phyloP scores from a whole-genome alignment of 2,113 vertebrate genomes.

The Centropus unirufus region DNA sequence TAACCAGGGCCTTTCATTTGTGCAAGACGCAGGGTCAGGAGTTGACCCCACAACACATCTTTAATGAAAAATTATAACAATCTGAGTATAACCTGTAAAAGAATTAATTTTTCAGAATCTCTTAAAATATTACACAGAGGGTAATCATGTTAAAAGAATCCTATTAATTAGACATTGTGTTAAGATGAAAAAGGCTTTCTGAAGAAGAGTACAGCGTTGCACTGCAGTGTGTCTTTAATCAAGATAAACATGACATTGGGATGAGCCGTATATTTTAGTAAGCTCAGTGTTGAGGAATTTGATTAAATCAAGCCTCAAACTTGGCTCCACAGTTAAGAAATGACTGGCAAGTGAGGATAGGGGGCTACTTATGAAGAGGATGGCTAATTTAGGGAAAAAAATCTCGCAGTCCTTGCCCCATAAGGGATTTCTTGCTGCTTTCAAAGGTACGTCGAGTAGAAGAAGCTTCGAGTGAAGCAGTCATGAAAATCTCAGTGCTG shows the following conservation, averaged over 20 bases:
- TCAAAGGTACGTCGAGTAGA: neutral
- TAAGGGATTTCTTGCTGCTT: neutral
- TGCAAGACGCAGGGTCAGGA: neutral
- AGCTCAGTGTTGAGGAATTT: neutral
- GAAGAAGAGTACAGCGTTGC: neutral
- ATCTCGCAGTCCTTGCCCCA: neutral
- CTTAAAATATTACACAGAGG: slow-evolving; percentile 10
- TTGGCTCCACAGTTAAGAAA: neutral
- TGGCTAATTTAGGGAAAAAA: neutral
- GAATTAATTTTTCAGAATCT: slow-evolving; percentile 41
- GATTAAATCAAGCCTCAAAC: neutral
- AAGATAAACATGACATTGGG: neutral
- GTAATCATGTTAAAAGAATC: neutral
- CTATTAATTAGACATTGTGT: slow-evolving; percentile 27
- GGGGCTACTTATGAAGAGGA: neutral
- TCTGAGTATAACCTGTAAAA: neutral
- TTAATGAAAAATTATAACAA: slow-evolving; percentile 32
- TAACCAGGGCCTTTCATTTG: slow-evolving; percentile 3
- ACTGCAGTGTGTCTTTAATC: neutral
- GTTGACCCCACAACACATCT: neutral
- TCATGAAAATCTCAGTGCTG: neutral
- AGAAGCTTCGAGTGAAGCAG: neutral
- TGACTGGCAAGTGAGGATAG: fast-evolving
- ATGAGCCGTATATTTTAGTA: neutral
- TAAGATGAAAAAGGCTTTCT: neutral